Base-by-base conservation (phyloP, 2,888 invertebrate genomes). In the Melieria omissa region DNA sequence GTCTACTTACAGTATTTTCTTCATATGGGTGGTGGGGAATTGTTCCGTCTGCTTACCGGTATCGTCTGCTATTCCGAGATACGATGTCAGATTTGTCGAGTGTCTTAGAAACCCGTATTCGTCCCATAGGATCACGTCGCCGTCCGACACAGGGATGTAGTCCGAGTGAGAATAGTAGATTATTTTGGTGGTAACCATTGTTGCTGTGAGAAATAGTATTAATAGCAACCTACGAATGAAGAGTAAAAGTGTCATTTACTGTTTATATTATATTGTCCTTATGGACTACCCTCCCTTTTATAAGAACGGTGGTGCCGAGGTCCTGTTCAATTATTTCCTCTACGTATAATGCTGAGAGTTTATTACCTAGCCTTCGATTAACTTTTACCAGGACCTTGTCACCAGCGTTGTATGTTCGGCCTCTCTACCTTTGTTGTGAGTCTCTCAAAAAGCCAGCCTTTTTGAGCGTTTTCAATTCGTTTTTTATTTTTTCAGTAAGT, bases 61-160 rank as follows among this genome's bases (percentile, higher is more conserved):
- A 10, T 49, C 49, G 49, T 49, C 49, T 9, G 49, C 49, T 49
- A 49, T 64, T 5, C 49, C 64, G 7, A 7, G 49, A 49, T 41
- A 52, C 52, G n/a, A 29, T 41, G 8, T 64, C 16, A 63, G 29
- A 14, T 63, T 63, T 6, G 63, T 63, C 7, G 63, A 45, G 14
- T 63, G 47, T 16, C 29, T 46, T 29, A 64, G 41, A 16, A 49
- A 64, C 7, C 49, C 52, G 7, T 41, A 64, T 7, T 64, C 52
- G 7, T 64, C 16, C 42, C 64, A 64, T 6, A 64, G 46, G 4
- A 49, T 5, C 0, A 64, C 52, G 9, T 47, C 14, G 6, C 52
- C 64, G 52, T 64, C 52, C 41, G 29, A 5, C 46, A 49, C n/a
- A 6, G 64, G 64, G 41, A 49, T 64, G 52, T 64, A 64, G 49